Percentiles rank a stretch among this genome's conserved stretches.
phyloP scores from a whole-genome alignment of 2,888 invertebrate species.

The Cephus spinipes region DNA sequence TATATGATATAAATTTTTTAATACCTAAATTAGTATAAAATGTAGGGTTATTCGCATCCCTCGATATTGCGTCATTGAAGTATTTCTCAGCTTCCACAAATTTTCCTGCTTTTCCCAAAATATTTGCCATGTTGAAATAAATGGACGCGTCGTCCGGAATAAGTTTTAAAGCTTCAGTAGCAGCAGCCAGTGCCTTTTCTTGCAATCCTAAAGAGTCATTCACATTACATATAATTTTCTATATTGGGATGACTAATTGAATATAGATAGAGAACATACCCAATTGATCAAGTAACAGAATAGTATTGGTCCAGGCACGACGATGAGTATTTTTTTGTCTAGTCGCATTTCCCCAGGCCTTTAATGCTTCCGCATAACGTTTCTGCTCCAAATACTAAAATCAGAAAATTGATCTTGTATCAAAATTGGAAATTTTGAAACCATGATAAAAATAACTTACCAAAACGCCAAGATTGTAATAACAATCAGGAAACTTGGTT shows the following conservation, averaged over 20 bases:
- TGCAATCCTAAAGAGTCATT: conserved; percentile 69
- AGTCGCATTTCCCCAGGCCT: conserved; percentile 87
- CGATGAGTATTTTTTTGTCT: conserved; percentile 80
- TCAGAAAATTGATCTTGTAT: not conserved
- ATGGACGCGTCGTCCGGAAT: conserved; percentile 82
- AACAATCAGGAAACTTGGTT: conserved; percentile 89
- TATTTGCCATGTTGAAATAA: conserved; percentile 89
- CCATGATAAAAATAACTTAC: conserved; percentile 67
- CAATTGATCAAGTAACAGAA: conserved; percentile 85
- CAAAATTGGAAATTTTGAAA: conserved; percentile 5
- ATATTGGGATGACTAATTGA: conserved; percentile 12
- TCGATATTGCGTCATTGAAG: conserved; percentile 80
- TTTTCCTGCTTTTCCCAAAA: conserved; percentile 83
- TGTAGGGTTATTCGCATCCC: conserved; percentile 79
- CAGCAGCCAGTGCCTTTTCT: conserved; percentile 78
- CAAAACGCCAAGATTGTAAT: conserved; percentile 95
- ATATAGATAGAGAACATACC: conserved; percentile 64
- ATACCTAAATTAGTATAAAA: conserved; percentile 91
- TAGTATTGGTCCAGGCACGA: conserved; percentile 92
- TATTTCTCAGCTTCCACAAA: conserved; percentile 85
- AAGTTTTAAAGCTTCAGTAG: conserved; percentile 76
- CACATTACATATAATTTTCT: conserved; percentile 6
- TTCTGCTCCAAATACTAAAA: conserved; percentile 83
- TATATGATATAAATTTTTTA: conserved; percentile 20
- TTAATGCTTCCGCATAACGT: conserved; percentile 78